A percentile compares a stretch with the other conserved stretches of the same genome.
Evolutionary conservation across 1,140 invertebrate genomes (phyloP).

Genomic region (Zeugodacus cucurbitae): DNA sequence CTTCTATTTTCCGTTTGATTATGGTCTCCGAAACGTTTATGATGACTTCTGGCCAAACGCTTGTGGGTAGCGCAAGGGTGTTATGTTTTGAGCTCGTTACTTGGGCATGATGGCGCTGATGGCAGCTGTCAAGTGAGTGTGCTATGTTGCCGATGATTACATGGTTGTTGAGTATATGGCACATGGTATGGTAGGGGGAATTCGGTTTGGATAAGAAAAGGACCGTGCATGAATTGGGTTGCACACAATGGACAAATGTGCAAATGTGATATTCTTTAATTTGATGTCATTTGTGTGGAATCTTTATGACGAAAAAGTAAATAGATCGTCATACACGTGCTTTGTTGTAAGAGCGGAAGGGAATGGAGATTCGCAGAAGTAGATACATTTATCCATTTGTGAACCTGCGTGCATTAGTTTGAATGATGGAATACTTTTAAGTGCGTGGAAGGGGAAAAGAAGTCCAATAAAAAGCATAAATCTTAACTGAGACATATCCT

Average conservation of each 20-base stretch:
- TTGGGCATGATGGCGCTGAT: background rate
- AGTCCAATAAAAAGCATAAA: too few species aligned
- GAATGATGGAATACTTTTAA: too few species aligned
- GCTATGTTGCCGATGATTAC: slow-evolving; percentile 3
- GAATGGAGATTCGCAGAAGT: too few species aligned
- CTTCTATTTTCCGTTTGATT: background rate
- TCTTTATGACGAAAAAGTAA: background rate
- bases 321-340: background rate
- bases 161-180: background rate
- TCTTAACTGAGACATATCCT: too few species aligned
- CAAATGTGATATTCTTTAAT: slow-evolving; percentile 27
- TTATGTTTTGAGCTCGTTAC: background rate
- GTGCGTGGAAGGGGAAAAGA: too few species aligned
- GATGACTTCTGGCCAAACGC: slow-evolving; percentile 24
- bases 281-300: background rate
- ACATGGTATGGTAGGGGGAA: background rate
- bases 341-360: background rate
- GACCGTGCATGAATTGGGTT: background rate
- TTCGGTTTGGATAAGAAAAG: background rate
- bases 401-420: too few species aligned
- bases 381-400: too few species aligned
- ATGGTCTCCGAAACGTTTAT: slow-evolving; percentile 21
- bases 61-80: slow-evolving; percentile 3
- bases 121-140: slow-evolving; percentile 13
- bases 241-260: background rate